These are phyloP conservation scores for Zelostemma sp. DNA, from an alignment of 1,140 invertebrate genomes.

Conservation along the genomic window DNA sequence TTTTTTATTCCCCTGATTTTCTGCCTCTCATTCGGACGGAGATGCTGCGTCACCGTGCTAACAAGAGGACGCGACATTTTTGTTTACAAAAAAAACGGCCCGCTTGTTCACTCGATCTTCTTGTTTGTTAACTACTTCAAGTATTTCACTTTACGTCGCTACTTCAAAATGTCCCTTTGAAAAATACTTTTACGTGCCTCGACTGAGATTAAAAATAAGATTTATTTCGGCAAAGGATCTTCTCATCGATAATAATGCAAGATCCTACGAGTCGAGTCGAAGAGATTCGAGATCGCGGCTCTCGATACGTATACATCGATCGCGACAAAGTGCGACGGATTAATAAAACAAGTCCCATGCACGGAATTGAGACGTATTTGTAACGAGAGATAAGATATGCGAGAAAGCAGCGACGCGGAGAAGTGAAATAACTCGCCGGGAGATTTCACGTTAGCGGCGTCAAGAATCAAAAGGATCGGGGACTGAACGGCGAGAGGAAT, in stretches of 20 bases:
- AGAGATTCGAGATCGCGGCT: slow-evolving; percentile 16
- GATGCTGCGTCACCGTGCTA: background rate
- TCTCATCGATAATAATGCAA: too few species aligned
- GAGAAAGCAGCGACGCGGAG: slow-evolving; percentile 1
- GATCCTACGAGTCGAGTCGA: slow-evolving; percentile 6
- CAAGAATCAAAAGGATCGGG: slow-evolving; percentile 39
- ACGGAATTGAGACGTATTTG: slow-evolving; percentile 44
- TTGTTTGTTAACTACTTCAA: background rate
- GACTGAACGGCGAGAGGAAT: slow-evolving; percentile 30
- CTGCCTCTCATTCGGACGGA: slow-evolving; percentile 14
- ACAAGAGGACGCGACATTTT: slow-evolving; percentile 1
- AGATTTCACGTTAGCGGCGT: slow-evolving; percentile 36
- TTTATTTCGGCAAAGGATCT: too few species aligned
- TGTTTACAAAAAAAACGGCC: background rate
- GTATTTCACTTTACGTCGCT: too few species aligned
- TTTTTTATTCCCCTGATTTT: slow-evolving; percentile 31
- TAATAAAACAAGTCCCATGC: slow-evolving; percentile 27
- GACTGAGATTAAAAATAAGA: too few species aligned
- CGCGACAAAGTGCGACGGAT: slow-evolving; percentile 29
- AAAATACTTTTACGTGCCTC: too few species aligned
- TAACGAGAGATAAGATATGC: slow-evolving; percentile 28
- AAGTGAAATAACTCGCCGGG: slow-evolving; percentile 2
- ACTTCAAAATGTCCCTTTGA: too few species aligned
- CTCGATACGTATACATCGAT: slow-evolving; percentile 25
- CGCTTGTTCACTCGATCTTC: background rate